These are phyloP conservation scores for Percopsis transmontana DNA, from an alignment of 2,113 vertebrate genomes.

Conservation along the genomic window DNA sequence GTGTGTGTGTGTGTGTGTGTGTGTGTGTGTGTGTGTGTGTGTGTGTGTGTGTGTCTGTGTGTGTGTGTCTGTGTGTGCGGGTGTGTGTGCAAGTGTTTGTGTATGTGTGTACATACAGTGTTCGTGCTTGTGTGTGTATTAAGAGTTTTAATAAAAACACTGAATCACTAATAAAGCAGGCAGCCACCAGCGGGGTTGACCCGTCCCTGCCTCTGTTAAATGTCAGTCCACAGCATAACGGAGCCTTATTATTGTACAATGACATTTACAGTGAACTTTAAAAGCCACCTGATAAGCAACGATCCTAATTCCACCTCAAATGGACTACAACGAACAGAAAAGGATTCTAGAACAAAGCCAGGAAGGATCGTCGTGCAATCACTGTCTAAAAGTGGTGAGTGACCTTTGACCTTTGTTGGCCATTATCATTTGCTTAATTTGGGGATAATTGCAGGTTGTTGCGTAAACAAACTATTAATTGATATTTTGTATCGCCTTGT, in stretches of 20 bases:
- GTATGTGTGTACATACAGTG: neutral
- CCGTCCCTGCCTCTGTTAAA: conserved; percentile 65
- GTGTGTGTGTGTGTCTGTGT: neutral
- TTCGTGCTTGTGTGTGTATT: conserved; percentile 1
- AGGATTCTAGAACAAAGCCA: neutral
- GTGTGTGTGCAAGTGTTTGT: neutral
- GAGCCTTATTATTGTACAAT: conserved; percentile 76
- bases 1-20: too few species aligned
- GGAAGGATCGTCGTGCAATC: conserved; percentile 37
- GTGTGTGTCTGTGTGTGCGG: neutral
- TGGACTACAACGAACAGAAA: conserved; percentile 60
- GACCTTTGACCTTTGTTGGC: conserved; percentile 17
- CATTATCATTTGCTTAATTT: too few species aligned
- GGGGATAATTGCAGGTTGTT: too few species aligned
- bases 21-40: too few species aligned
- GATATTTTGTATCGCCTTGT: too few species aligned
- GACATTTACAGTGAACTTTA: conserved; percentile 83
- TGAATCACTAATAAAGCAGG: conserved; percentile 60
- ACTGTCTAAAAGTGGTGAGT: conserved; percentile 20
- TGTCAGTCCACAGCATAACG: conserved; percentile 74
- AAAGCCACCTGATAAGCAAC: conserved; percentile 75
- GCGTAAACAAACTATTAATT: too few species aligned
- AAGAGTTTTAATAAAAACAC: conserved; percentile 13
- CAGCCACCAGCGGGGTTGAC: conserved; percentile 59
- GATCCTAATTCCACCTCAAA: conserved; percentile 64